These are phyloP conservation scores for Neoarius graeffei DNA, from an alignment of 2,113 vertebrate genomes.

Conservation along the genomic window DNA sequence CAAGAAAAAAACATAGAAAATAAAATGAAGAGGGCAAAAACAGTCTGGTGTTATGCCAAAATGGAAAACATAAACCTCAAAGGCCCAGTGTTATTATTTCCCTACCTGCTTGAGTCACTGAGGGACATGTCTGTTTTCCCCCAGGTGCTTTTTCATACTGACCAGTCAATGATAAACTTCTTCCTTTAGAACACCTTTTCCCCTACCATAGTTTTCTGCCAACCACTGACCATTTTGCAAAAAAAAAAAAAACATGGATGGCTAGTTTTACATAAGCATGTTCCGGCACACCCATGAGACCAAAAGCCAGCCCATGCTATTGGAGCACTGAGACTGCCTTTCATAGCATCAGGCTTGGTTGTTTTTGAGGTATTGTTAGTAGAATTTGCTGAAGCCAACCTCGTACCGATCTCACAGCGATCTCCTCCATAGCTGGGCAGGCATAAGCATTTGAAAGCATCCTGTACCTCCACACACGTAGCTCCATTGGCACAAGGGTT, in stretches of 20 bases:
- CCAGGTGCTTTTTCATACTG: not conserved
- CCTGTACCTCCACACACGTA: constrained; percentile 89
- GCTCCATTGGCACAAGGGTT: constrained; percentile 97
- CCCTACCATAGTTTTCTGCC: constrained; percentile 28
- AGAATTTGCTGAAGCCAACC: constrained; percentile 89
- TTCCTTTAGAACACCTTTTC: constrained; percentile 29
- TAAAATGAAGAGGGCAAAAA: constrained; percentile 1
- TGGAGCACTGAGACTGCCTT: constrained; percentile 18
- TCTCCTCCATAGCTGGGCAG: constrained; percentile 98
- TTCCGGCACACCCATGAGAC: constrained; percentile 1
- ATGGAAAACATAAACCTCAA: constrained; percentile 30
- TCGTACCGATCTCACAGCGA: constrained; percentile 95
- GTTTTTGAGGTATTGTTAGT: constrained; percentile 79
- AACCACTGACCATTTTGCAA: constrained; percentile 18
- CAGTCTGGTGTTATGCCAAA: not conserved
- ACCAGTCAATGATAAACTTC: constrained; percentile 47
- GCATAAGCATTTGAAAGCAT: constrained; percentile 99
- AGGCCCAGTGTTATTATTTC: not conserved
- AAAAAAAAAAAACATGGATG: not conserved
- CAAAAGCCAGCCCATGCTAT: constrained; percentile 10
- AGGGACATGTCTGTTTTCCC: not conserved
- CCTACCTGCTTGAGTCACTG: constrained; percentile 5
- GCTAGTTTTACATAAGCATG: constrained; percentile 17
- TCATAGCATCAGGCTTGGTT: constrained; percentile 33
- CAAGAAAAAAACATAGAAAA: constrained; percentile 16